Conservation (phyloP, 2,888 invertebrate genomes). For the Rotaria socialis region DNA sequence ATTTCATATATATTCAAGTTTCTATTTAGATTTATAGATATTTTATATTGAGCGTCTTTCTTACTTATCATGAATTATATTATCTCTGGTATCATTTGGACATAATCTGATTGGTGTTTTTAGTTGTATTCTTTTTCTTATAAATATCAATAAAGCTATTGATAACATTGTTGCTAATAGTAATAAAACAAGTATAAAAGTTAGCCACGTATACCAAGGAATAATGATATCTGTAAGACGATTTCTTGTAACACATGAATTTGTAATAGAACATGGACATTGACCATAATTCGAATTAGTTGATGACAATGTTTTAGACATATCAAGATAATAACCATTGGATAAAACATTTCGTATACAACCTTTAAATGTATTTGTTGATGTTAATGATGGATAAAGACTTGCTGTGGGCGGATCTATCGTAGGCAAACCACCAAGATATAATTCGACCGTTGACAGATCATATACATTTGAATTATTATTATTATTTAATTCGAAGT, state of each 20-base stretch:
- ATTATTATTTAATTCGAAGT: neutral
- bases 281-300: neutral
- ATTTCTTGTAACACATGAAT: neutral
- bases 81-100: neutral
- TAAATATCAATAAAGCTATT: neutral
- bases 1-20: too few species aligned
- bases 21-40: too few species aligned
- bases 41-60: neutral
- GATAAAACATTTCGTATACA: conserved; percentile 19
- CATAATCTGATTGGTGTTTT: neutral
- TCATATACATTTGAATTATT: neutral
- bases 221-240: neutral
- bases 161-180: neutral
- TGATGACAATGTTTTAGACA: neutral
- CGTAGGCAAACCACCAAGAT: neutral
- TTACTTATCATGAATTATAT: conserved; percentile 30
- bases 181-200: neutral
- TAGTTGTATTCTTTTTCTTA: neutral
- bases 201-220: conserved; percentile 26
- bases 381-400: neutral
- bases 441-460: neutral
- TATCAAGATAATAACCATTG: conserved; percentile 30
- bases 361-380: neutral
- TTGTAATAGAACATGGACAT: neutral
- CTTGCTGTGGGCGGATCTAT: neutral